Evolutionary conservation across 2,113 vertebrate species (phyloP).

Genomic region (Sardina pilchardus): DNA sequence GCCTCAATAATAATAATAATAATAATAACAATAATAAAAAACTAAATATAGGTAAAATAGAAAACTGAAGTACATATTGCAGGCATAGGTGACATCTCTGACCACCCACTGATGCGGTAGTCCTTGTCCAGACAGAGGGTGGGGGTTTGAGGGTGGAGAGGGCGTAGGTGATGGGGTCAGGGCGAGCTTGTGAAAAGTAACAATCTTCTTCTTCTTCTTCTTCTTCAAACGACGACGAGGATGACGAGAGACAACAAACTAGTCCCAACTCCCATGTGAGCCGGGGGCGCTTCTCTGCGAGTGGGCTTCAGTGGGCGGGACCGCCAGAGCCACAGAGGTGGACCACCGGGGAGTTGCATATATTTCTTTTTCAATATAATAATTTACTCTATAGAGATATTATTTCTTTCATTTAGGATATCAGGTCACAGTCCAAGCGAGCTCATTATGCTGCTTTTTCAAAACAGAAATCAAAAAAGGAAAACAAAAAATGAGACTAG

Average conservation of each 20-base stretch:
- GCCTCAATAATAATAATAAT: neutral
- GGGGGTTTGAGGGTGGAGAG: neutral
- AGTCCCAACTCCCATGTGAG: constrained; percentile 18
- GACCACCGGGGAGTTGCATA: constrained; percentile 55
- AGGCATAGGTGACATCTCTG: constrained; percentile 37
- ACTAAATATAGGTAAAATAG: constrained; percentile 41
- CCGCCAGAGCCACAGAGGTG: constrained; percentile 25
- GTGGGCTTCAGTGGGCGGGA: constrained; percentile 10
- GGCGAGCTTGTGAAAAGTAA: constrained; percentile 15
- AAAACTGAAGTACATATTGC: constrained; percentile 41
- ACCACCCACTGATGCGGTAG: neutral
- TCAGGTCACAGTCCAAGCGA: constrained; percentile 26
- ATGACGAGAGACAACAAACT: constrained; percentile 23
- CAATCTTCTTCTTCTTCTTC: constrained; percentile 16
- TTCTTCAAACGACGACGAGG: constrained; percentile 22
- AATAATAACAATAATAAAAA: neutral
- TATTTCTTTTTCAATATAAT: constrained; percentile 40
- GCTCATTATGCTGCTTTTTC: neutral
- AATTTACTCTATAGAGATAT: constrained; percentile 43
- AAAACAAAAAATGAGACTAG: neutral
- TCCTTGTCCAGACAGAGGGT: neutral
- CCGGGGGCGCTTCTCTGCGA: constrained; percentile 7
- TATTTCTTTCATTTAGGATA: constrained; percentile 21
- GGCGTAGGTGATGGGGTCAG: neutral
- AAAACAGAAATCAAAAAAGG: neutral